phyloP scores from a whole-genome alignment of 2,797 vertebrate genomes.

The Falco naumanni region DNA sequence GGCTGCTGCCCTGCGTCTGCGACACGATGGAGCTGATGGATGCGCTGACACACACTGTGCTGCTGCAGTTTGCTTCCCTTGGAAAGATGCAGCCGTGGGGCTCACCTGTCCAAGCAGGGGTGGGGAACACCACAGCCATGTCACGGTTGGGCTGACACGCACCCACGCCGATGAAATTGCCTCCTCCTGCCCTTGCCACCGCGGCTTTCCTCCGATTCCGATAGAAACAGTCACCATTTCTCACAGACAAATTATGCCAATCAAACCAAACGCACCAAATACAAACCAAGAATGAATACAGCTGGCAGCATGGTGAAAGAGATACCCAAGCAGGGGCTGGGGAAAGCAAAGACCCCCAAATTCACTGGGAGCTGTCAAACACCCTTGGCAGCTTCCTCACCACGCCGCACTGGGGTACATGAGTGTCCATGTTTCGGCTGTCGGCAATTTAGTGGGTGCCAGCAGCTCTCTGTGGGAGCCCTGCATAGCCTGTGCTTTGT shows the following conservation, averaged over 20 bases:
- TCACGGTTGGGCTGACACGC: too few relatives aligned
- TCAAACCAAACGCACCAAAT: background rate
- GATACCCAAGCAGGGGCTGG: background rate
- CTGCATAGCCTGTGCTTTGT: background rate
- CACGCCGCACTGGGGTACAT: accelerated
- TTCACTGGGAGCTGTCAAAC: background rate
- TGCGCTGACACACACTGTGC: accelerated
- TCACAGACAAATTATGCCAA: background rate
- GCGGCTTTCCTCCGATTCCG: background rate
- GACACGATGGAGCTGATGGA: background rate
- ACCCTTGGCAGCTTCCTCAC: background rate
- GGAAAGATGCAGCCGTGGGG: background rate
- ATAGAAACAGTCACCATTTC: background rate
- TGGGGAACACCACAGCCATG: background rate
- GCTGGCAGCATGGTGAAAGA: background rate
- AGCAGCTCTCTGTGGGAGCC: background rate
- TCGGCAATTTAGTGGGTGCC: background rate
- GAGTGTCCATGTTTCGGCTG: background rate
- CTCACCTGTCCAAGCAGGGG: background rate
- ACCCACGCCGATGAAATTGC: accelerated
- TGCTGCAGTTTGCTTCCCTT: background rate
- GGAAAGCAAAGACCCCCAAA: background rate
- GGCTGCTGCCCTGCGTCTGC: background rate
- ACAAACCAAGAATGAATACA: background rate
- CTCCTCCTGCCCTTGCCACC: background rate